These are phyloP conservation scores for Bursaphelenchus okinawaensis DNA, from an alignment of 2,888 invertebrate genomes.

Conservation along the genomic window DNA sequence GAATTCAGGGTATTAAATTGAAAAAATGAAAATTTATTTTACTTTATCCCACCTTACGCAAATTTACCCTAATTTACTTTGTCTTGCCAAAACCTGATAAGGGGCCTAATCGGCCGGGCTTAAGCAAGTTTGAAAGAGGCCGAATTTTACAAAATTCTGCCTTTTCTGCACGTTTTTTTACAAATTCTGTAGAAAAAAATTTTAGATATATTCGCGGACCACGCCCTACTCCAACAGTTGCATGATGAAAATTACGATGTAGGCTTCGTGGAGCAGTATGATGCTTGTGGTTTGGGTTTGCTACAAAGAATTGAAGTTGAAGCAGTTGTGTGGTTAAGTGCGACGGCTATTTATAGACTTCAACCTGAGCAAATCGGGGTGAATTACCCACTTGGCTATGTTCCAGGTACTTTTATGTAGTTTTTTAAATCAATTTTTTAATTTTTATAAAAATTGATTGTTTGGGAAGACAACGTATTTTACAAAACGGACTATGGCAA, in stretches of 20 bases:
- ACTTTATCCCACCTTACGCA: too few relatives aligned
- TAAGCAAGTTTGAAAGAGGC: background rate
- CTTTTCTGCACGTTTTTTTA: background rate
- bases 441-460: background rate
- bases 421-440: too few relatives aligned
- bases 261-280: constrained; percentile 51
- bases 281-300: constrained; percentile 43
- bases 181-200: background rate
- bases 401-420: constrained; percentile 40
- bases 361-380: constrained; percentile 44
- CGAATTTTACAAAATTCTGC: too few relatives aligned
- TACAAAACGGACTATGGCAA: too few relatives aligned
- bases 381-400: constrained; percentile 45
- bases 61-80: too few relatives aligned
- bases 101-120: too few relatives aligned
- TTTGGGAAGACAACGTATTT: too few relatives aligned
- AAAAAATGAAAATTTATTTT: too few relatives aligned
- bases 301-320: constrained; percentile 34
- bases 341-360: constrained; percentile 41
- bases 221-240: constrained; percentile 18
- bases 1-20: too few relatives aligned
- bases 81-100: too few relatives aligned
- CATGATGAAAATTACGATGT: constrained; percentile 34
- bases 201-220: constrained; percentile 22
- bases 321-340: constrained; percentile 42